Base-by-base conservation (phyloP, 2,113 vertebrate genomes). In the Scortum barcoo region DNA sequence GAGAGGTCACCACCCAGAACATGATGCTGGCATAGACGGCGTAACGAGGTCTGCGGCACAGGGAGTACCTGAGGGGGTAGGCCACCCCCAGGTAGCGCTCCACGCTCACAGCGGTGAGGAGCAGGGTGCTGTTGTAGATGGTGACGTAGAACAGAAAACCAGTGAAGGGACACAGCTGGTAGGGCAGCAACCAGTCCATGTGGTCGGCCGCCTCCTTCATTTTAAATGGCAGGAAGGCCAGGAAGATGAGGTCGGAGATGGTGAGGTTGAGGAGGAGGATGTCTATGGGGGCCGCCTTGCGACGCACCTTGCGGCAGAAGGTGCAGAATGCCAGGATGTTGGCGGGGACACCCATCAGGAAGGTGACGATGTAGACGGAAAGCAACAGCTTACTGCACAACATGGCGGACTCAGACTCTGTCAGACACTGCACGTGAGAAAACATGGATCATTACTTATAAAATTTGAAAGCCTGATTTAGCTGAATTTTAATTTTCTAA, bases 61-160 rank as follows among this genome's bases (percentile, higher is more conserved):
- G 57, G 7, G 96, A 94, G 81, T 96, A 96, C 24, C 85, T 86
- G 86, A 97, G 91, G 0, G 97, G 97, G 81, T 92, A 97, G 12
- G 96, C 96, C 2, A 97, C 96, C 0, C 97, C 96, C 46, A 97
- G 90, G 72, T 97, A 98, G 14, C 97, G 95, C 84, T 98, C 97
- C 0, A 97, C 89, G 16, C 96, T 96, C 14, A 98, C 95, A 0
- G 95, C 97, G 0, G 96, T 97, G 75, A 98, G 93, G 46, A 98
- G 94, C 58, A 97, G 89, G 0, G 96, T 97, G 94, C 97, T 97
- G 91, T 96, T 95, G 90, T 98, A 98, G 92, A 98, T 97, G 92
- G 95, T 96, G 91, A 95, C 95, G 87, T 95, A 98, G 92, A 97
- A 98, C 30, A 95, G 70, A 7, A 97, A 97, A 0, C 91, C 93